Base-by-base conservation (phyloP, 2,113 vertebrate genomes). In the Litocranius walleri region DNA sequence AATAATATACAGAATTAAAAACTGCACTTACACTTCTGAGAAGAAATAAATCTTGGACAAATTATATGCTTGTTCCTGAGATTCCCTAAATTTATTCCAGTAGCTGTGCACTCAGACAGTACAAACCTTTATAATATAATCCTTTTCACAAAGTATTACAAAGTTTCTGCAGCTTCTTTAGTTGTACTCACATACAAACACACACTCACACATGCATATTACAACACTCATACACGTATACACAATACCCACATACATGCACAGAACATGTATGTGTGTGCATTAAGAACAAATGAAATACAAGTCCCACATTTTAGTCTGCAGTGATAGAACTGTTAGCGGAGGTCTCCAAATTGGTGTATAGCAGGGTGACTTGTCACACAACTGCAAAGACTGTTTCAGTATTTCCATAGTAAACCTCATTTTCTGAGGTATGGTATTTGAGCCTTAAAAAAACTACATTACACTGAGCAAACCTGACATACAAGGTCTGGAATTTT, bases 41-140 rank as follows among this genome's bases (percentile, higher is more conserved):
- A 99, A 99, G 99, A 99, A 99, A 99, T 99, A 99, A 99, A 98
- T 99, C 98, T 99, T 99, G 99, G 99, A 99, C 99, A 99, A 99
- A 99, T 99, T 98, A 99, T 98, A 99, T 99, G 98, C 99, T 99
- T 99, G 99, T 99, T 99, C 99, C 99, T 99, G 99, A 99, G 99
- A 99, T 99, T 99, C 99, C 99, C 99, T 99, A 99, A 98, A 98
- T 99, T 99, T 99, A 99, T 99, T 99, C 99, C 99, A 99, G 99
- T 99, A 99, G 99, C 99, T 99, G 99, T 99, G 99, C 99, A 99
- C 99, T 99, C 98, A 98, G 98, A 99, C 99, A 99, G 99, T 99
- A 99, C 99, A 99, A 99, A 99, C 99, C 99, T 99, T 99, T 99
- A 99, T 99, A 99, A 99, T 99, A 99, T 99, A 99, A 99, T 99